phyloP scores from a whole-genome alignment of 2,113 vertebrate species.

The Chaetodon auriga region DNA sequence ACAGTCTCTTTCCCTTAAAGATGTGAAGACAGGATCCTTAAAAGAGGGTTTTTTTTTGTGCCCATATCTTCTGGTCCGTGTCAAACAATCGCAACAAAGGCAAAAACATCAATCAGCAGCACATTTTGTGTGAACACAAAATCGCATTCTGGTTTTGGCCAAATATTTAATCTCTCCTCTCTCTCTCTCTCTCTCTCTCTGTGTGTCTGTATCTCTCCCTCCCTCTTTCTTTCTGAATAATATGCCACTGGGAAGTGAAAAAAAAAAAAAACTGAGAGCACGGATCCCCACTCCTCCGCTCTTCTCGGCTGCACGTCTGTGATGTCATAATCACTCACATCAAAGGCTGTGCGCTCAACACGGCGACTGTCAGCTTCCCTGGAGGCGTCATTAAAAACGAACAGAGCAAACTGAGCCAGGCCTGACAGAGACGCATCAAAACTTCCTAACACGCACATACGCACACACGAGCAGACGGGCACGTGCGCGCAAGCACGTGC shows the following conservation, averaged over 20 bases:
- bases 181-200: slow-evolving; percentile 31
- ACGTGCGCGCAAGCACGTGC: slow-evolving; percentile 13
- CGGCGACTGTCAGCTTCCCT: slow-evolving; percentile 87
- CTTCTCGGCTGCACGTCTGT: slow-evolving; percentile 83
- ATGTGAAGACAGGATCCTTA: slow-evolving; percentile 34
- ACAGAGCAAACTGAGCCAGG: slow-evolving; percentile 80
- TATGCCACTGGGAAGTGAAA: slow-evolving; percentile 72
- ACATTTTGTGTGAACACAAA: slow-evolving; percentile 67
- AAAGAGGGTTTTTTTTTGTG: slow-evolving; percentile 42
- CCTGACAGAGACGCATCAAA: slow-evolving; percentile 84
- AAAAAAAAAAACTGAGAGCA: slow-evolving; percentile 56
- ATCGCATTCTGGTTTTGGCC: slow-evolving; percentile 73
- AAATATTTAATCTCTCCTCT: slow-evolving; percentile 79
- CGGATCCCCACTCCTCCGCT: slow-evolving; percentile 80
- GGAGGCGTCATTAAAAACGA: slow-evolving; percentile 88
- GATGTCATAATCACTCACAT: slow-evolving; percentile 88
- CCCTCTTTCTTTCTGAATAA: slow-evolving; percentile 72
- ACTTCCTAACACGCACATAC: slow-evolving; percentile 62
- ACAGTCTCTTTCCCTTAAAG: slow-evolving; percentile 27
- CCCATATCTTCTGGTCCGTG: slow-evolving; percentile 49
- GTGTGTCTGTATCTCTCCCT: slow-evolving; percentile 53
- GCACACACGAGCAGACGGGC: slow-evolving; percentile 14
- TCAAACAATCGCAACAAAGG: slow-evolving; percentile 68
- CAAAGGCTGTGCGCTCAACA: slow-evolving; percentile 84
- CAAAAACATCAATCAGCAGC: slow-evolving; percentile 65